phyloP scores from a whole-genome alignment of 1,140 invertebrate species.

The Scaptomyza hsui region DNA sequence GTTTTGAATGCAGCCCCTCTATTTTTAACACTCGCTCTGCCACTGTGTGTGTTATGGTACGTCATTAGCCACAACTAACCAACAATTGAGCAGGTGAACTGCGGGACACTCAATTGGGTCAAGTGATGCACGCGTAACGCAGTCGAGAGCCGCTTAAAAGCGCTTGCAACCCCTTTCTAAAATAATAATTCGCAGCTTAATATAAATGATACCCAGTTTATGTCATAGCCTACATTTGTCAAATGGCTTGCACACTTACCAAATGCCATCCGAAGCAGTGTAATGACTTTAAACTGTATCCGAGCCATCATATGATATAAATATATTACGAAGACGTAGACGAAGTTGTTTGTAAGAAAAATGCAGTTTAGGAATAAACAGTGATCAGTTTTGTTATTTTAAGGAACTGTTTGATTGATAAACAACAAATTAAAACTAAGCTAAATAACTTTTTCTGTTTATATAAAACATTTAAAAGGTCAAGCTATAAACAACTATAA shows the following conservation, averaged over 20 bases:
- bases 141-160: slow-evolving; percentile 17
- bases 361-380: no score
- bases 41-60: slow-evolving; percentile 12
- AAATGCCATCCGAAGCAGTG: background rate
- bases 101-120: slow-evolving; percentile 21
- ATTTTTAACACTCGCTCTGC: slow-evolving; percentile 17
- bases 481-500: no score
- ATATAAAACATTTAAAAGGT: no score
- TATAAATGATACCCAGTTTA: background rate
- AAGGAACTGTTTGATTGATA: no score
- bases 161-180: slow-evolving; percentile 4
- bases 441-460: no score
- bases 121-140: slow-evolving; percentile 45
- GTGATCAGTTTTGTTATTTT: no score
- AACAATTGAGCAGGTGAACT: slow-evolving; percentile 31
- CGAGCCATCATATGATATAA: background rate
- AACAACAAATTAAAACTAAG: no score
- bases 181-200: background rate
- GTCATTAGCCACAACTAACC: slow-evolving; percentile 18
- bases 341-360: no score
- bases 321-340: no score
- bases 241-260: background rate
- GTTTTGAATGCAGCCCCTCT: slow-evolving; percentile 48
- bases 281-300: no score
- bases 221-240: background rate